Evolutionary conservation across 2,888 invertebrate species (phyloP), one percentile per base, ranked within the genome.

Genomic region (Drosophila diplacantha): DNA sequence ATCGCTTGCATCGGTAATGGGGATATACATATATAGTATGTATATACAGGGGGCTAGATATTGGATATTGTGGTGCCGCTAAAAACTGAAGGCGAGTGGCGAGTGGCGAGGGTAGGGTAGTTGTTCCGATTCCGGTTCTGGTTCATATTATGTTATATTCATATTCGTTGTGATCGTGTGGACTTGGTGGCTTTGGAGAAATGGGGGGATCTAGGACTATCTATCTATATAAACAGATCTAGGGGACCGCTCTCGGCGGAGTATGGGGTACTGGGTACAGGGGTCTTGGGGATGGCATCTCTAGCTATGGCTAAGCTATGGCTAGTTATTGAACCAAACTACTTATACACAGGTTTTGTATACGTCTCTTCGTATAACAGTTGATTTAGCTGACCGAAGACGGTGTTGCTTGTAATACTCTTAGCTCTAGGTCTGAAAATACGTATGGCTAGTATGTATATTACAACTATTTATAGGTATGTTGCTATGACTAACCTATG

Each of bases 251-350:
- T 14, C 22, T 26, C 32, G 59, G 20, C 8, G 5, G 9, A 32
- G 18, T 12, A 43, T 18, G 20, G 38, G 59, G 8, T 26, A 9
- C 9, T 26, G 26, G 46, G n/a, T 14, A 11, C 12, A 3, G 39
- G 34, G 26, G 11, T 11, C 44, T 29, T 7, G 29, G 31, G 14
- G 3, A 8, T 20, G 39, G 54, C 53, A 56, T 39, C 22, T 51
- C 39, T 43, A 39, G 38, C 44, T 46, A 63, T 24, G 26, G 7
- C 58, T 53, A 53, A 34, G 22, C 44, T 50, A 59, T 37, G 31
- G 31, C 63, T 62, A 62, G 32, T 43, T 49, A 18, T 60, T 60
- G 73, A 65, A 67, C 67, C 74, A 71, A 74, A 71, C 73, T 75
- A 74, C 68, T 66, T 69, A 61, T 74, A 73, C 73, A 72, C 56